Base-by-base conservation (phyloP, 1,140 invertebrate genomes). In the Pseudomyrmex gracilis region DNA sequence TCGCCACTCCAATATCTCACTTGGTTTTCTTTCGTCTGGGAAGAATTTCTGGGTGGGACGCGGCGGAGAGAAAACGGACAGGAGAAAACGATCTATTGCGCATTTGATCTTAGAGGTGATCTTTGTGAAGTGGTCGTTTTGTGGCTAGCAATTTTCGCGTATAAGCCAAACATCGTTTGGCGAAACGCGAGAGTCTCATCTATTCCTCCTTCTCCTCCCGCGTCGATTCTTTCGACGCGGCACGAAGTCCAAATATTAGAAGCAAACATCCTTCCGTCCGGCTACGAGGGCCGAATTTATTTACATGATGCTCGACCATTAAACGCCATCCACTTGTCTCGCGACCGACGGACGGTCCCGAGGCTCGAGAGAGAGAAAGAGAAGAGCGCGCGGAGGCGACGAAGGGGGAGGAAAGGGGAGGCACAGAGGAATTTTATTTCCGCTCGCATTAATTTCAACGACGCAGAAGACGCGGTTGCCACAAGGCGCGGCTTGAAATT, bases 381-480 rank as follows among this genome's bases (percentile, higher is more conserved):
- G 45, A 15, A 64, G 51, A 55, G 74, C 22, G 24, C 66, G 22
- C 24, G 15, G 22, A 13, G 17, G 47, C 17, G 60, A 47, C 53
- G 76, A 34, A 45, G 45, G 13, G 76, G 63, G 55, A n/a, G n/a
- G n/a, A n/a, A n/a, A n/a, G n/a, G 12, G 53, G 70, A 20, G 70
- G 61, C 58, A 64, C 34, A 34, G 34, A 34, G 76, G 85, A 89
- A 88, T 89, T 89, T 89, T 89, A 88, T 89, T 88, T 89, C 88
- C 88, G 88, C 84, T 89, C 88, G 76, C 88, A 89, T 89, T 89
- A 88, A 89, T 89, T 89, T 89, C 84, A 88, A 89, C 87, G 87
- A 73, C 88, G 88, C 82, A 89, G 84, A 89, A 89, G 87, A 87
- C 87, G 76, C 76, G 87, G 71, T 71, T 70, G 84, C 60, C 84